Conservation (phyloP, 2,113 vertebrate species). For the Mirounga angustirostris region DNA sequence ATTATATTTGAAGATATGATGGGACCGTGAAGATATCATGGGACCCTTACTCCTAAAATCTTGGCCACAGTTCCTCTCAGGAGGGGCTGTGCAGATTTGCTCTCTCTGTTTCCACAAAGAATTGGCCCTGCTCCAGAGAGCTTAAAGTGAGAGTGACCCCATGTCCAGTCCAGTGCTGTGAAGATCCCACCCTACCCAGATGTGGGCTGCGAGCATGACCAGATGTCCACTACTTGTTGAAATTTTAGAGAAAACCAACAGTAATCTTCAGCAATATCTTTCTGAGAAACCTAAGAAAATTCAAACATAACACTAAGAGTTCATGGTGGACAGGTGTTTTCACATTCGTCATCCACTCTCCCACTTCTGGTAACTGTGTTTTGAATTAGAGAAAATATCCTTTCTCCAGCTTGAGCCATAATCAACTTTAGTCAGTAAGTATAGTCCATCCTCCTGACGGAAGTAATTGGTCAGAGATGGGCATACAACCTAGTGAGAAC, state of each 20-base stretch:
- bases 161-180: background rate
- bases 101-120: background rate
- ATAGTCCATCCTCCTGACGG: background rate
- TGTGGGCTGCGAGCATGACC: background rate
- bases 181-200: background rate
- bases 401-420: background rate
- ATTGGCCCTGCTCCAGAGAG: background rate
- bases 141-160: background rate
- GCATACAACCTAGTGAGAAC: background rate
- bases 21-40: background rate
- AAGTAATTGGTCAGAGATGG: background rate
- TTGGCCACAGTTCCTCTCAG: background rate
- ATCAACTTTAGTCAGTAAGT: background rate
- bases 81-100: background rate
- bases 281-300: background rate
- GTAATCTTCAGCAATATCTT: background rate
- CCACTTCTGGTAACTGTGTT: background rate
- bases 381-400: slow-evolving; percentile 1
- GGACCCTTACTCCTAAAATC: background rate
- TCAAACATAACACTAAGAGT: background rate
- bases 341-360: background rate
- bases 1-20: background rate
- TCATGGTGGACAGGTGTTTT: background rate
- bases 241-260: slow-evolving; percentile 1
- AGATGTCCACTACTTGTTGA: background rate